Evolutionary conservation across 2,113 vertebrate species (phyloP).

Genomic region (Thalassarche chlororhynchos): DNA sequence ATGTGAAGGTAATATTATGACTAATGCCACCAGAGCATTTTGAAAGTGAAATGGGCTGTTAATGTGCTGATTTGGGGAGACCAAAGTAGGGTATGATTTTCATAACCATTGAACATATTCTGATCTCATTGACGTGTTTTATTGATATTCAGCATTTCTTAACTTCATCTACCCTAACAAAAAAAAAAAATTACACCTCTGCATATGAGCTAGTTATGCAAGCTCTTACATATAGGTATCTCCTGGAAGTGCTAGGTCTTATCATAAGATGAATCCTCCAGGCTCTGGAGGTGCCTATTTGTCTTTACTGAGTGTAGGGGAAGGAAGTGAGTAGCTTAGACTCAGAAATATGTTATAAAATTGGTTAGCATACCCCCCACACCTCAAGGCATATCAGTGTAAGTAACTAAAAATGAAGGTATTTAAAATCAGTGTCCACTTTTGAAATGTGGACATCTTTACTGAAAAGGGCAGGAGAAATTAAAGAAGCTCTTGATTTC

Average conservation of each 20-base stretch:
- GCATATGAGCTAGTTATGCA: neutral
- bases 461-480: neutral
- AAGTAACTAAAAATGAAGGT: neutral
- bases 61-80: neutral
- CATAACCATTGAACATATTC: neutral
- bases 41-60: neutral
- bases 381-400: neutral
- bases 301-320: neutral
- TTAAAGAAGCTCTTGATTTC: neutral
- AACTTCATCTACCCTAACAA: neutral
- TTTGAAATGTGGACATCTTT: neutral
- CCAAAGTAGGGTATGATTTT: neutral
- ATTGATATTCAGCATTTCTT: neutral
- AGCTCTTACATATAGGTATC: neutral
- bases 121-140: neutral
- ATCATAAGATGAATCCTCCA: neutral
- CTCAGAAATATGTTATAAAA: neutral
- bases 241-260: neutral
- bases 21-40: neutral
- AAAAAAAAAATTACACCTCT: neutral
- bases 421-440: neutral
- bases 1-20: neutral
- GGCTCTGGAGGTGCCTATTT: neutral
- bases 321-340: neutral
- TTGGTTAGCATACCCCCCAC: rapidly evolving